phyloP scores from a whole-genome alignment of 2,113 vertebrate species.

The Scatophagus argus region DNA sequence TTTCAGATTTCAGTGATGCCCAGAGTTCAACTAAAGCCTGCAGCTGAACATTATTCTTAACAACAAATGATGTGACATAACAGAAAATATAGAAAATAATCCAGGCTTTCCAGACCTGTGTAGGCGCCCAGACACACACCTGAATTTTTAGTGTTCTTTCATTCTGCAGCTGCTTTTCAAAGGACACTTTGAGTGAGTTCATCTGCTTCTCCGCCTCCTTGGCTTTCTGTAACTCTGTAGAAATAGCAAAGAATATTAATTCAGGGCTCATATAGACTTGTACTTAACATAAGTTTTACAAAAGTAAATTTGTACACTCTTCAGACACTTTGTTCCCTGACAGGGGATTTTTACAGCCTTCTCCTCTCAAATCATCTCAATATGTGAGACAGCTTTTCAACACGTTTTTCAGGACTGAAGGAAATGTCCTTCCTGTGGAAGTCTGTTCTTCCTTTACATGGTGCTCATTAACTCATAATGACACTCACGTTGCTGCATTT shows the following conservation, averaged over 20 bases:
- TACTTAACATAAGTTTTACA: not conserved
- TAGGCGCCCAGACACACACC: constrained; percentile 78
- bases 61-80: constrained; percentile 29
- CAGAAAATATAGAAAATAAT: constrained; percentile 25
- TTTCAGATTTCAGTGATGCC: constrained; percentile 29
- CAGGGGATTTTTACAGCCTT: constrained; percentile 1
- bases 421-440: constrained; percentile 27
- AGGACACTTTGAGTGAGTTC: constrained; percentile 84
- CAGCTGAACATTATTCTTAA: constrained; percentile 46
- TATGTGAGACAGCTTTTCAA: constrained; percentile 18
- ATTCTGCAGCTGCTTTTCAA: constrained; percentile 91
- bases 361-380: not conserved
- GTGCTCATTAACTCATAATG: constrained; percentile 27
- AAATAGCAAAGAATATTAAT: constrained; percentile 33
- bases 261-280: constrained; percentile 7
- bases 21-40: constrained; percentile 57
- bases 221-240: constrained; percentile 86
- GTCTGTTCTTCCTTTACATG: not conserved
- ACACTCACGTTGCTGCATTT: constrained; percentile 91
- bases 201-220: constrained; percentile 88
- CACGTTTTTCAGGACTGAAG: constrained; percentile 12
- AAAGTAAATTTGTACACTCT: not conserved
- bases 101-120: constrained; percentile 43
- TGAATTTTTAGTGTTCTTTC: constrained; percentile 97
- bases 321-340: not conserved